Evolutionary conservation across 2,797 vertebrate species (phyloP).

Genomic region (Periophthalmus magnuspinnatus): DNA sequence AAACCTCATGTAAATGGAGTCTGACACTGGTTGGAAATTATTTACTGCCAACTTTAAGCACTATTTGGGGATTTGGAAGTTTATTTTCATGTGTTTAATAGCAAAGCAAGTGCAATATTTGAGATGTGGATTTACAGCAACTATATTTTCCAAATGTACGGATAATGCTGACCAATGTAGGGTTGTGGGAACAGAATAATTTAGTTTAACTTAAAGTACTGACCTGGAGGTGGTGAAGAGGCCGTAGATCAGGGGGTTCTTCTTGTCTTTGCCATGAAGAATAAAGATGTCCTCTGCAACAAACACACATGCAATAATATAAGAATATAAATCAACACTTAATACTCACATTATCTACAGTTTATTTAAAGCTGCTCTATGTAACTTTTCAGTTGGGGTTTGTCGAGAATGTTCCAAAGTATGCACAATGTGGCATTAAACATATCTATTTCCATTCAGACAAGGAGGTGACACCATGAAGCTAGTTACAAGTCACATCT

Average conservation of each 20-base stretch:
- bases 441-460: too few species aligned
- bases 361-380: not conserved
- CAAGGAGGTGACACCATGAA: too few species aligned
- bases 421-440: too few species aligned
- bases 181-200: too few species aligned
- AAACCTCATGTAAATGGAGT: not conserved
- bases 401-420: too few species aligned
- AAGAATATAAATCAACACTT: not conserved
- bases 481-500: too few species aligned
- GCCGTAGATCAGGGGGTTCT: slow-evolving; percentile 82
- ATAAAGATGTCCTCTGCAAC: slow-evolving; percentile 81
- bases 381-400: not conserved
- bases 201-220: not conserved
- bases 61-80: not conserved
- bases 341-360: too few species aligned
- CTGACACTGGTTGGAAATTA: not conserved
- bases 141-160: not conserved
- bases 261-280: slow-evolving; percentile 80
- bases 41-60: not conserved
- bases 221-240: slow-evolving; percentile 84
- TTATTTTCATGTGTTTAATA: not conserved
- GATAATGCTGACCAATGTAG: too few species aligned
- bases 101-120: not conserved
- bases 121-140: not conserved
- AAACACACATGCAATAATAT: not conserved